Percentiles rank a stretch among this genome's conserved stretches.
phyloP scores from a whole-genome alignment of 2,888 invertebrate genomes.

The Tinea pellionella region DNA sequence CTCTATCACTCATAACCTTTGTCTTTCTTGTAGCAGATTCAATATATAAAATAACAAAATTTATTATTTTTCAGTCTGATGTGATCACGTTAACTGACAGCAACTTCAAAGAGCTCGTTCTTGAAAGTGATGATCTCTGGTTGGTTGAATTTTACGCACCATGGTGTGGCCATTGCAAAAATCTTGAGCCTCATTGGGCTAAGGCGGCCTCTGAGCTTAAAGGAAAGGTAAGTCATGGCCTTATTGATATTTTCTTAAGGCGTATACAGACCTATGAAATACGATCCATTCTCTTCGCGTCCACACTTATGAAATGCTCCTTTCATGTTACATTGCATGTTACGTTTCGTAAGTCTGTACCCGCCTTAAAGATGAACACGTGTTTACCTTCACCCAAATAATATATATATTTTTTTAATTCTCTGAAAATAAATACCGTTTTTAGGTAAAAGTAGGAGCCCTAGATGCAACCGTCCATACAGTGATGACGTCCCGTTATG shows the following conservation, averaged over 20 bases:
- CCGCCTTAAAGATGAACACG: too few relatives aligned
- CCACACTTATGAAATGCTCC: too few relatives aligned
- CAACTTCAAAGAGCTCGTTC: constrained; percentile 93
- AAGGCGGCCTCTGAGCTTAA: constrained; percentile 94
- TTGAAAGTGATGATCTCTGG: constrained; percentile 96
- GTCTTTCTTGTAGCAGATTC: too few relatives aligned
- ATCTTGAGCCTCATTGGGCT: constrained; percentile 95
- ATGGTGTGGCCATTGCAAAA: constrained; percentile 98
- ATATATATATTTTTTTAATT: too few relatives aligned
- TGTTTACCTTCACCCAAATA: too few relatives aligned
- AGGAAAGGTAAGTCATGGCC: constrained; percentile 77
- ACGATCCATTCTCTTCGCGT: too few relatives aligned
- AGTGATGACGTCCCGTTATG: constrained; percentile 82
- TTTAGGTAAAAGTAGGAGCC: constrained; percentile 87
- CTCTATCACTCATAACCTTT: too few relatives aligned
- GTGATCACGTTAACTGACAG: constrained; percentile 95
- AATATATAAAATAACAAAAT: background rate
- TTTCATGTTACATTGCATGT: too few relatives aligned
- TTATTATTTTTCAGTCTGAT: constrained; percentile 38
- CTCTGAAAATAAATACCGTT: too few relatives aligned
- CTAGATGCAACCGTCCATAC: constrained; percentile 95
- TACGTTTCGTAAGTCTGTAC: too few relatives aligned
- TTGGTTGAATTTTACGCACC: constrained; percentile 98
- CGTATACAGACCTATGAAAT: too few relatives aligned
- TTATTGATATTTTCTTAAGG: background rate